phyloP scores from a whole-genome alignment of 2,797 vertebrate genomes.

The Poeciliopsis paucimaculata region DNA sequence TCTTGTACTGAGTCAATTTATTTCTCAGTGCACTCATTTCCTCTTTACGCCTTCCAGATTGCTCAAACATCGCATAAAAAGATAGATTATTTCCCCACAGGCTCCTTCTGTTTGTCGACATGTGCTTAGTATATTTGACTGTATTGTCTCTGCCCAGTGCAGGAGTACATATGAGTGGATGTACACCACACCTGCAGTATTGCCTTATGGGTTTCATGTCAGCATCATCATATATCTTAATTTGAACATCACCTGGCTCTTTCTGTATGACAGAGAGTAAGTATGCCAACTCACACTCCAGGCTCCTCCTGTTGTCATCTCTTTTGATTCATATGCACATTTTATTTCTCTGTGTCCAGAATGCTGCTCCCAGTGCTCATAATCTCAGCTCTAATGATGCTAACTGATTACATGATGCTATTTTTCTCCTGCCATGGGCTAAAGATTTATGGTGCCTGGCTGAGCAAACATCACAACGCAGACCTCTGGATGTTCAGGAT shows the following conservation, averaged over 20 bases:
- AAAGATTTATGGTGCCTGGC: constrained; percentile 74
- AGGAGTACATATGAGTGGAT: constrained; percentile 70
- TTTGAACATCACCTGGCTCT: constrained; percentile 68
- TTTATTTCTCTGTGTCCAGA: constrained; percentile 62
- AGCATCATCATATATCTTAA: constrained; percentile 55
- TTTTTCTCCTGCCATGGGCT: constrained; percentile 75
- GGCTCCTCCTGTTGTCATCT: neutral
- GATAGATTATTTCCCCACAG: constrained; percentile 48
- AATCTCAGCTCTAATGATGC: constrained; percentile 72
- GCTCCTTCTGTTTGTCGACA: constrained; percentile 30
- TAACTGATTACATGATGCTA: constrained; percentile 67
- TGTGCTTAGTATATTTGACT: constrained; percentile 33
- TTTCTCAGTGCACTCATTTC: constrained; percentile 28
- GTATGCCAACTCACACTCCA: constrained; percentile 25
- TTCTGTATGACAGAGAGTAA: constrained; percentile 76
- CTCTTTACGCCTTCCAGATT: constrained; percentile 44
- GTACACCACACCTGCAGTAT: constrained; percentile 66
- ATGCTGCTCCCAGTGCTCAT: constrained; percentile 74
- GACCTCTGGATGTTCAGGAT: constrained; percentile 84
- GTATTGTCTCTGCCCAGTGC: constrained; percentile 28
- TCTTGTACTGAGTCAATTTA: constrained; percentile 35
- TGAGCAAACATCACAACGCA: constrained; percentile 70
- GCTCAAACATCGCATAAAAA: constrained; percentile 26
- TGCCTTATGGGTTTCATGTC: constrained; percentile 75
- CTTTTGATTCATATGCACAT: neutral